Evolutionary conservation across 2,888 invertebrate genomes (phyloP), one percentile per base, ranked within the genome.

Genomic region (Clostera curtula): DNA sequence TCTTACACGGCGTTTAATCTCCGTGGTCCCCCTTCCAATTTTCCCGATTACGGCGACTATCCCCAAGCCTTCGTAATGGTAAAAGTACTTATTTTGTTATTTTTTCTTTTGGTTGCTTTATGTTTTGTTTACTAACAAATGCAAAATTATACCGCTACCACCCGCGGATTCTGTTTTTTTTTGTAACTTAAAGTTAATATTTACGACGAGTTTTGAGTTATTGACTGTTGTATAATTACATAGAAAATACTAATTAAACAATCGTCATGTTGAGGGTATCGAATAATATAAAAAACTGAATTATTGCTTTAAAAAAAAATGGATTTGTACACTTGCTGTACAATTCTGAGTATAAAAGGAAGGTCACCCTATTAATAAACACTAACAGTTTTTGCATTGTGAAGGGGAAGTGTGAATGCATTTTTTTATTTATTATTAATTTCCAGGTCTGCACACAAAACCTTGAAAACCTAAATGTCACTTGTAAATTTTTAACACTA

Each of bases 41-140:
- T 90, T 80, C 96, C 96, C 0, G 89, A 89, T 39, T 96, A 96
- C 69, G 96, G 96, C 9, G 96, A 97, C 65, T 96, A 93, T 80
- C 93, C 95, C 5, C 91, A 95, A 69, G 91, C 95, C 7, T 96
- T 93, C 82, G 93, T 93, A 31, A 91, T 96, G 90, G 96, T 96
- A 83, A 84, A 86, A 20, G 10, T 19, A 22, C 8, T 15, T 24
- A 22, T 27, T 31, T 26, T 21, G 24, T 27, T 4, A 10, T 20
- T 3, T 22, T 19, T 18, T 31, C 33, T 13, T n/a, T 9, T 33
- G 24, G 12, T 12, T 8, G 1, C 7, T 6, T n/a, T n/a, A n/a
- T 29, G 20, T 26, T 34, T 24, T 28, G 19, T 27, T 35, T 12
- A 12, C 12, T 9, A 20, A 20, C 2, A 20, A 11, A n/a, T n/a